These are phyloP conservation scores for Tyria jacobaeae DNA, from an alignment of 2,888 invertebrate genomes.

Conservation along the genomic window DNA sequence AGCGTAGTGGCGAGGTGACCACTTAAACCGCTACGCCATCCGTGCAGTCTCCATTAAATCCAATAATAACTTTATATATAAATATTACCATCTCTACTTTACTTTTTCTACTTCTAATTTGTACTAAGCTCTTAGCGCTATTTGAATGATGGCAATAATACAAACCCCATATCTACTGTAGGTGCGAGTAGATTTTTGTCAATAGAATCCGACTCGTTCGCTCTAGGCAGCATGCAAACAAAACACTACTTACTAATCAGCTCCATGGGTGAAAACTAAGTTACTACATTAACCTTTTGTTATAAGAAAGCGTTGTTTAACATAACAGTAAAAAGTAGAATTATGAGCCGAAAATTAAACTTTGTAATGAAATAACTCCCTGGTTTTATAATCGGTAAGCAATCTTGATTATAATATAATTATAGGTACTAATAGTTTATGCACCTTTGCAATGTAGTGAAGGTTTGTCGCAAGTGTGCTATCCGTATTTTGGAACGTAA, in stretches of 20 bases:
- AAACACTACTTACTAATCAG: conserved; percentile 74
- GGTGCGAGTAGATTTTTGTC: conserved; percentile 76
- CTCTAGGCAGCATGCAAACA: conserved; percentile 84
- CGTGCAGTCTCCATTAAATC: too few relatives aligned
- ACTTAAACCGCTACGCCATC: too few relatives aligned
- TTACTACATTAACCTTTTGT: not conserved
- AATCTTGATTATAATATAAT: not conserved
- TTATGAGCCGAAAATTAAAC: too few relatives aligned
- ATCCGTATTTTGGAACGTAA: not conserved
- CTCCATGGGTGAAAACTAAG: conserved; percentile 33
- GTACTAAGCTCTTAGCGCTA: conserved; percentile 15
- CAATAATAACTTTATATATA: not conserved
- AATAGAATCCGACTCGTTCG: conserved; percentile 68
- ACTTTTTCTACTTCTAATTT: not conserved
- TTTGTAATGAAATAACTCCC: too few relatives aligned
- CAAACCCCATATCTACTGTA: conserved; percentile 80
- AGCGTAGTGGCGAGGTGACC: too few relatives aligned
- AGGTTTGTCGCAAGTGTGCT: not conserved
- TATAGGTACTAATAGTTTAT: too few relatives aligned
- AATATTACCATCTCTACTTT: not conserved
- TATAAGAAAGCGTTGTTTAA: not conserved
- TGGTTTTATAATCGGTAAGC: too few relatives aligned
- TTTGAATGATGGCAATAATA: conserved; percentile 33
- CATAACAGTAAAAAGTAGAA: not conserved
- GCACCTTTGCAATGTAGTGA: not conserved